phyloP scores from a whole-genome alignment of 2,888 invertebrate genomes.

The Hirtodrosophila confusa region DNA sequence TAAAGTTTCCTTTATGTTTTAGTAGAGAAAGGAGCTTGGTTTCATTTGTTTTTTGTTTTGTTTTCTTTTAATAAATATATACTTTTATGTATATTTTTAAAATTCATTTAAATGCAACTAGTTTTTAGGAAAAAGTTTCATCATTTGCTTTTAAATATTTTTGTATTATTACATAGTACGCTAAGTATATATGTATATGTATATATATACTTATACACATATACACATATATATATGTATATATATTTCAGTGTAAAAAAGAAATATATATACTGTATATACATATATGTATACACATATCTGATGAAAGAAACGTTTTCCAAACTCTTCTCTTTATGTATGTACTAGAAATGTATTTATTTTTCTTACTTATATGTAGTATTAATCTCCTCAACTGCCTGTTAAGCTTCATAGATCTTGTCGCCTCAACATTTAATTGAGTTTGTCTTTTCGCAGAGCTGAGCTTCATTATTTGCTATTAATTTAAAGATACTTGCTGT shows the following conservation, averaged over 20 bases:
- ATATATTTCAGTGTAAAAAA: conserved; percentile 21
- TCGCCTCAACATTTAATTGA: conserved; percentile 2
- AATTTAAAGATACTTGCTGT: conserved; percentile 41
- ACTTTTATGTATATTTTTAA: conserved; percentile 78
- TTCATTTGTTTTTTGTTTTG: conserved; percentile 43
- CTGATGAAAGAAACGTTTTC: conserved; percentile 60
- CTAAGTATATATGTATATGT: conserved; percentile 27
- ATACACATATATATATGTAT: conserved; percentile 24
- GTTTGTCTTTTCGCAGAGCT: conserved; percentile 17
- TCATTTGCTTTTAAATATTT: conserved; percentile 67
- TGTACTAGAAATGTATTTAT: conserved; percentile 41
- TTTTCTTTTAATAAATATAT: conserved; percentile 70
- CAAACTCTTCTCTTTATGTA: conserved; percentile 49
- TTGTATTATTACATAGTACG: conserved; percentile 52
- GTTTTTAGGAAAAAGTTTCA: conserved; percentile 79
- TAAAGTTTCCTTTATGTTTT: conserved; percentile 67
- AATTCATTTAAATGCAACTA: conserved; percentile 82
- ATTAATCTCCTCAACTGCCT: conserved; percentile 32
- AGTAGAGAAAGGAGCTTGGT: conserved; percentile 73
- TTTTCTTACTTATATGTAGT: conserved; percentile 35
- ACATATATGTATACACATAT: conserved; percentile 22
- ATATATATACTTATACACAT: conserved; percentile 27
- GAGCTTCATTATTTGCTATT: conserved; percentile 30
- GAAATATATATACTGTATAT: conserved; percentile 16
- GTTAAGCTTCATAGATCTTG: conserved; percentile 12